A percentile compares a stretch with the other conserved stretches of the same genome.
These are phyloP conservation scores for Rhea americana DNA, from an alignment of 2,113 vertebrate species.

Conservation along the genomic window DNA sequence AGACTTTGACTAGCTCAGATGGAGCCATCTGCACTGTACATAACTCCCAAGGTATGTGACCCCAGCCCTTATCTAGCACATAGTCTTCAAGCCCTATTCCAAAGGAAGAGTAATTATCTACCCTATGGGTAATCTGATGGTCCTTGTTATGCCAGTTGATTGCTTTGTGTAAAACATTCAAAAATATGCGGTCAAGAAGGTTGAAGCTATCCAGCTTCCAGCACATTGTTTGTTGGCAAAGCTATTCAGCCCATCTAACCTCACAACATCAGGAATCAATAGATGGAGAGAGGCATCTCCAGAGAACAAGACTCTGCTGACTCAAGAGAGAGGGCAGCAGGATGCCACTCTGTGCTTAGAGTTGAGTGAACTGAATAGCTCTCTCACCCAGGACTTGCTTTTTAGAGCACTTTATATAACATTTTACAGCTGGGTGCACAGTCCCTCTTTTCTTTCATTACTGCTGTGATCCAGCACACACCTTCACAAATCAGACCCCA, in stretches of 20 bases:
- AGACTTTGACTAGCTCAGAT: neutral
- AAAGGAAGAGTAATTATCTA: neutral
- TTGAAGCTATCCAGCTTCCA: neutral
- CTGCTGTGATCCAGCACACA: neutral
- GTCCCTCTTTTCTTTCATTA: neutral
- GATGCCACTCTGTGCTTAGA: neutral
- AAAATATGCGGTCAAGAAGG: neutral
- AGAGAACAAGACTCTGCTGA: neutral
- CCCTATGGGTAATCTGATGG: neutral
- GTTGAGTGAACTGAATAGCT: neutral
- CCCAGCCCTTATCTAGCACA: neutral
- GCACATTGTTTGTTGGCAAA: neutral
- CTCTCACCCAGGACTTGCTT: neutral
- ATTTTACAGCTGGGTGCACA: neutral
- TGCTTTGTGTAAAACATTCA: neutral
- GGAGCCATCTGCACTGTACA: neutral
- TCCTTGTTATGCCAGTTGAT: neutral
- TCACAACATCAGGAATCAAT: neutral
- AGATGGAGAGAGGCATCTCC: neutral
- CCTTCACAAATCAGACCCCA: neutral
- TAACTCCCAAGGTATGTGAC: neutral
- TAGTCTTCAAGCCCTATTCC: neutral
- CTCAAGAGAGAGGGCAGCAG: neutral
- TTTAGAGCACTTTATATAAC: neutral
- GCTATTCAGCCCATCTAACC: neutral